Evolutionary conservation across 1,140 invertebrate species (phyloP), one percentile per base, ranked within the genome.

Genomic region (Drosophila biarmipes): DNA sequence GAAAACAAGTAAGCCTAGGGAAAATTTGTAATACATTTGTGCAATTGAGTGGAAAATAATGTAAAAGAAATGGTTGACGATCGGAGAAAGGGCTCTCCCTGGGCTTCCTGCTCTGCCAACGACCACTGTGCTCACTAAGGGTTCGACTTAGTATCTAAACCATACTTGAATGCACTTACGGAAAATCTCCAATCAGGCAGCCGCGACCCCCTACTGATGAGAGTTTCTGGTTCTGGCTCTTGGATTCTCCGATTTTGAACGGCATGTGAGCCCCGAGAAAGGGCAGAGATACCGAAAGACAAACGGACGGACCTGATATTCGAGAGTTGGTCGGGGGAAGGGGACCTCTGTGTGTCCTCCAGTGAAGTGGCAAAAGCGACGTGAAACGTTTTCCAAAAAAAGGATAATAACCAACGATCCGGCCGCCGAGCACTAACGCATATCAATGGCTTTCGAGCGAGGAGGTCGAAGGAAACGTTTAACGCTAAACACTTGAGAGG

Each of bases 181-280:
- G 61, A 82, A 89, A 68, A 86, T 74, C 62, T 87, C 66, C 78
- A 86, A 87, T 86, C 82, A 86, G 78, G 78, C 78, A 64, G 49
- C 73, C 58, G 51, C 56, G 78, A 89, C 82, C 82, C 82, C 82
- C 82, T 89, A 89, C 82, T 78, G 82, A 75, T 82, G 74, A 82
- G 82, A 89, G 61, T 38, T 63, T 77, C 51, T 43, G 10, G 42
- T 67, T 61, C 67, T 66, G 31, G 42, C 35, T 38, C 24, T 24
- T 24, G 24, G 24, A 21, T 57, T 57, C 24, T 57, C 24, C 45
- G 45, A 48, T 17, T 57, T 51, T 73, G 40, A 52, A 45, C 42
- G 31, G 48, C 55, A 37, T 63, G 24, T 40, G 42, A 64, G 51
- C 34, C 42, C 34, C 52, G 56, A 42, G 48, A 29, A 56, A 11